These are phyloP conservation scores for Drosophila trichaetosa DNA, from an alignment of 2,888 invertebrate genomes.

Conservation along the genomic window DNA sequence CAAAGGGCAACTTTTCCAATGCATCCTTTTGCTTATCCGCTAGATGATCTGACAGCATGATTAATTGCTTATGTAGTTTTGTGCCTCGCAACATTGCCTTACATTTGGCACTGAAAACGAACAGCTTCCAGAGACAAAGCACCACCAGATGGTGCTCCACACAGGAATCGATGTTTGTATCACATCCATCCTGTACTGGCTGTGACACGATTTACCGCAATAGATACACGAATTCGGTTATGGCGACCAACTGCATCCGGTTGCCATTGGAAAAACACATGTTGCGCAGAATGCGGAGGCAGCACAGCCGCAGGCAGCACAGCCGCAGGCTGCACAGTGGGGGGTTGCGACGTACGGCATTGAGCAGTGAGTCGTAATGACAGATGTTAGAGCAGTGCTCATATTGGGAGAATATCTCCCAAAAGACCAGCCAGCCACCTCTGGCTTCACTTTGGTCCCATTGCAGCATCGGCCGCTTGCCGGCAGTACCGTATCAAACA, in stretches of 20 bases:
- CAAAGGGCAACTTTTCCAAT: constrained; percentile 45
- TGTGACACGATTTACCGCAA: constrained; percentile 61
- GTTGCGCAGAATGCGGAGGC: constrained; percentile 82
- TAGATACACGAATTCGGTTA: constrained; percentile 68
- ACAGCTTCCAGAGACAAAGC: constrained; percentile 81
- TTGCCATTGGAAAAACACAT: constrained; percentile 82
- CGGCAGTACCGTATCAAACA: constrained; percentile 81
- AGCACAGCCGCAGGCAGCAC: constrained; percentile 65
- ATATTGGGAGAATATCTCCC: constrained; percentile 61
- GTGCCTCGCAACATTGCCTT: too few species aligned
- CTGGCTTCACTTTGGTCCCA: constrained; percentile 63
- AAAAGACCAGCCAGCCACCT: constrained; percentile 81
- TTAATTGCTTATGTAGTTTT: constrained; percentile 73
- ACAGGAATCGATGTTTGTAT: constrained; percentile 36
- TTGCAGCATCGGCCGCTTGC: constrained; percentile 49
- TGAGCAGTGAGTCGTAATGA: constrained; percentile 75
- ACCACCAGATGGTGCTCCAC: constrained; percentile 80
- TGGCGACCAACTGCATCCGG: constrained; percentile 73
- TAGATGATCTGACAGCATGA: constrained; percentile 63
- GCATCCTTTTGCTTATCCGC: constrained; percentile 23
- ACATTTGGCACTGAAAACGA: constrained; percentile 81
- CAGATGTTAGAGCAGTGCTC: constrained; percentile 79
- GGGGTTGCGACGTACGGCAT: constrained; percentile 62
- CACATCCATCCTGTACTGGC: constrained; percentile 21
- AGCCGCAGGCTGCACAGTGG: constrained; percentile 39